A percentile compares a stretch with the other conserved stretches of the same genome.
Evolutionary conservation across 2,113 vertebrate genomes (phyloP).

Genomic region (Charadrius vociferus): DNA sequence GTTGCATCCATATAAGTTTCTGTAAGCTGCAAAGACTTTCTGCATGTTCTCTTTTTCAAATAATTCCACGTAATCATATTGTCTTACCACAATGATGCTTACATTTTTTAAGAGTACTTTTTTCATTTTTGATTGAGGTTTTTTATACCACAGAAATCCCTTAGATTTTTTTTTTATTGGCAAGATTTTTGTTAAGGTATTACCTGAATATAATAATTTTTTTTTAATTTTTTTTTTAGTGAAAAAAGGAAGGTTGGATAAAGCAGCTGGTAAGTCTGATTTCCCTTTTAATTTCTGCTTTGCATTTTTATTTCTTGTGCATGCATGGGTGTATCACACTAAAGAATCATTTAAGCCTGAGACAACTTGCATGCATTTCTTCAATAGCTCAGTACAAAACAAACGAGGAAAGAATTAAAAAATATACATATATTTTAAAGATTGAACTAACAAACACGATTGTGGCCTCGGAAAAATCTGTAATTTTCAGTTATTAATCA

Average conservation of each 20-base stretch:
- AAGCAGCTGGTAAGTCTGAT: conserved; percentile 55
- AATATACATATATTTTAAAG: background rate
- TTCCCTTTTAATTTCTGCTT: background rate
- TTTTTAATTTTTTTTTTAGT: conserved; percentile 48
- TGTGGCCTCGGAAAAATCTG: background rate
- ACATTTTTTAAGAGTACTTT: background rate
- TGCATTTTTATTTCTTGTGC: background rate
- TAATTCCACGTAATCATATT: background rate
- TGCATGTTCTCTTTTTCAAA: background rate
- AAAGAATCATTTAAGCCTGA: background rate
- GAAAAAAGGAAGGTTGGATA: conserved; percentile 67
- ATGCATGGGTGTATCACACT: background rate
- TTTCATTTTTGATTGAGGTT: background rate
- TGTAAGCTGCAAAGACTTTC: background rate
- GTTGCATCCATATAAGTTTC: background rate
- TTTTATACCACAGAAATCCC: background rate
- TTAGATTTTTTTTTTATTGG: background rate
- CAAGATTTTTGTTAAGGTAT: background rate
- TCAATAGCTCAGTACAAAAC: background rate
- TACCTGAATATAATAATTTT: background rate
- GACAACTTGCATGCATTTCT: background rate
- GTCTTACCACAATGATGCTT: background rate
- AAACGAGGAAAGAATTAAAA: background rate
- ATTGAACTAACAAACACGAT: background rate
- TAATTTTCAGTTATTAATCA: background rate